Evolutionary conservation across 1,140 invertebrate species (phyloP), one percentile per base, ranked within the genome.

Genomic region (Heliconius eleuchia): DNA sequence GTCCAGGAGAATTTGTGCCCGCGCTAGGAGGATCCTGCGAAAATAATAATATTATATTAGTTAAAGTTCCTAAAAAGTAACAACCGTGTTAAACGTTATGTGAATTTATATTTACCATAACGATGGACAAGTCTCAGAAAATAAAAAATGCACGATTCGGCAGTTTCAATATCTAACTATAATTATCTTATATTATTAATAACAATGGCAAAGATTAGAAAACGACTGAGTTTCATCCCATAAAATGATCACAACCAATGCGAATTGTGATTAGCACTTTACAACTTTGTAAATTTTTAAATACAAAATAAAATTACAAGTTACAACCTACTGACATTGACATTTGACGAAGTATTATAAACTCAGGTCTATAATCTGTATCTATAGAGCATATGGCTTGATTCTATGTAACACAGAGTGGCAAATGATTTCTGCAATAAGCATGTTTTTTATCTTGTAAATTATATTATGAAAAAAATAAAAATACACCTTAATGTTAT

Each of bases 1-100:
- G 74, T 16, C 89, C 89, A 18, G 91, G 92, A 2, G 91, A 94
- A 83, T 87, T 88, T 16, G 91, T 91, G 16, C 90, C 91, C 13
- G 86, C 79, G 80, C 71, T 85, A 13, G 90, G 82, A 27, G 88
- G 83, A 66, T 94, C 92, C 93, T 94, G 42, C 52, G 88, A 85
- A 75, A 34, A 72, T 71, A 71, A 72, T 11, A 72, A 71, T 27
- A 23, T 13, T 16, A 13, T 13, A 30, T 66, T 4, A 27, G 4
- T 30, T 30, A 11, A 66, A 18, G 23, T 1, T 30, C 3, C n/a
- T 30, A 5, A 30, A 30, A 66, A 30, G 5, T 30, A 30, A 27
- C 9, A 4, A 66, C n/a, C 4, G 27, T 66, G 23, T 66, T 30
- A 66, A 66, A 66, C 23, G n/a, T 57, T 18, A 5, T 27, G 16